Conservation (phyloP, 1,140 invertebrate genomes). For the Gyrodactylus salaris region DNA sequence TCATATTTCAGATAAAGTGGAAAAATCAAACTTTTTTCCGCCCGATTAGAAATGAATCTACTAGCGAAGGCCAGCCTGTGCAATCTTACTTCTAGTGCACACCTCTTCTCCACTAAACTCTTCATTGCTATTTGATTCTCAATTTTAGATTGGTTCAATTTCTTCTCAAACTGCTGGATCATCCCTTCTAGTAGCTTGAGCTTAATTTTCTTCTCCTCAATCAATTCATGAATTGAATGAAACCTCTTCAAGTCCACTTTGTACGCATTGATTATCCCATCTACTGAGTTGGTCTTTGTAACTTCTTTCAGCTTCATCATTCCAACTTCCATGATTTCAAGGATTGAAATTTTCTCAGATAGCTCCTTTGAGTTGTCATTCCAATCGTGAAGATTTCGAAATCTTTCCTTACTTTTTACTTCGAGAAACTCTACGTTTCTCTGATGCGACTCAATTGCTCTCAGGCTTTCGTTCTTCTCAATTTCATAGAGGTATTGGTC, state of each 20-base stretch:
- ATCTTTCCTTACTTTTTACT: neutral
- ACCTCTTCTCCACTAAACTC: neutral
- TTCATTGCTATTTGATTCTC: neutral
- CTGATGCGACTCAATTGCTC: neutral
- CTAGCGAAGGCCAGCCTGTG: neutral
- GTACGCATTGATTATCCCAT: neutral
- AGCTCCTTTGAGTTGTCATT: neutral
- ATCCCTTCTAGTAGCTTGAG: neutral
- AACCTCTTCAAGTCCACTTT: neutral
- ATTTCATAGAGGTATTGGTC: neutral
- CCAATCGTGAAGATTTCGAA: neutral
- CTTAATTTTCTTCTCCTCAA: neutral
- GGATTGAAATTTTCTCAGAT: neutral
- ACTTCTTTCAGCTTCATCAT: neutral
- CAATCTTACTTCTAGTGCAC: neutral
- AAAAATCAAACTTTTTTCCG: too few species aligned
- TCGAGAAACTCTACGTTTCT: neutral
- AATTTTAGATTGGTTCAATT: neutral
- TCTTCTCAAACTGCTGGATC: neutral
- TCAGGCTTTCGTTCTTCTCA: neutral
- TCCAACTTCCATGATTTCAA: neutral
- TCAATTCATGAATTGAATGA: neutral
- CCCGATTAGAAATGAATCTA: neutral
- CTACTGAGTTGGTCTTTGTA: neutral
- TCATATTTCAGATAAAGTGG: too few species aligned